Conservation (phyloP, 2,888 invertebrate species). For the Dendrolimus pini region DNA sequence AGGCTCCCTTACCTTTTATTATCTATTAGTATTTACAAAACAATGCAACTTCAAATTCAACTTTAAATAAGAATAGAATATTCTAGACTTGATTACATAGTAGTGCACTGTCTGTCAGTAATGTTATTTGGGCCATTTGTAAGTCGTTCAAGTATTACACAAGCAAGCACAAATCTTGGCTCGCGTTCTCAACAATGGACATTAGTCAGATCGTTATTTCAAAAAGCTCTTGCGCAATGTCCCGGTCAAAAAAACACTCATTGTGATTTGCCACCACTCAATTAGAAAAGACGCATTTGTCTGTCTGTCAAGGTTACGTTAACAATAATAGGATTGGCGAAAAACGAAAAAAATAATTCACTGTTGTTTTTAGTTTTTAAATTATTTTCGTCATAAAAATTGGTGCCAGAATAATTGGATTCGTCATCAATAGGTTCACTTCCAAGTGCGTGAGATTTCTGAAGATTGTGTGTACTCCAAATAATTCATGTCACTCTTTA, state of each 20-base stretch:
- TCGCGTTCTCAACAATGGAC: background rate
- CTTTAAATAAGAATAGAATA: too few species aligned
- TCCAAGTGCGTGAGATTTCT: too few species aligned
- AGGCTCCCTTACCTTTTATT: too few species aligned
- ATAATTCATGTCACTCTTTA: too few species aligned
- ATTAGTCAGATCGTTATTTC: background rate
- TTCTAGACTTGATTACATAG: too few species aligned
- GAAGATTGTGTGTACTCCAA: too few species aligned
- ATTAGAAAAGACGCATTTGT: background rate
- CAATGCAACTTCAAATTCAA: too few species aligned
- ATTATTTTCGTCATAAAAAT: background rate
- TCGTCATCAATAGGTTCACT: too few species aligned
- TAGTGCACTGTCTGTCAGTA: background rate
- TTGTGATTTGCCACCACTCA: too few species aligned
- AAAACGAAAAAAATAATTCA: background rate
- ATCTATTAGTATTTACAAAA: too few species aligned
- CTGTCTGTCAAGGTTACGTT: background rate
- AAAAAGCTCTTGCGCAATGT: background rate
- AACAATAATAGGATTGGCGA: background rate
- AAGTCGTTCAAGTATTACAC: background rate
- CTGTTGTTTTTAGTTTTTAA: background rate
- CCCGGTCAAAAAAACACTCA: background rate
- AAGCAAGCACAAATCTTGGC: background rate
- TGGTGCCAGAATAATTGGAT: background rate
- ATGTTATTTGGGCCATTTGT: background rate